Conservation (phyloP, 2,797 vertebrate genomes). For the Aeoliscus strigatus region DNA sequence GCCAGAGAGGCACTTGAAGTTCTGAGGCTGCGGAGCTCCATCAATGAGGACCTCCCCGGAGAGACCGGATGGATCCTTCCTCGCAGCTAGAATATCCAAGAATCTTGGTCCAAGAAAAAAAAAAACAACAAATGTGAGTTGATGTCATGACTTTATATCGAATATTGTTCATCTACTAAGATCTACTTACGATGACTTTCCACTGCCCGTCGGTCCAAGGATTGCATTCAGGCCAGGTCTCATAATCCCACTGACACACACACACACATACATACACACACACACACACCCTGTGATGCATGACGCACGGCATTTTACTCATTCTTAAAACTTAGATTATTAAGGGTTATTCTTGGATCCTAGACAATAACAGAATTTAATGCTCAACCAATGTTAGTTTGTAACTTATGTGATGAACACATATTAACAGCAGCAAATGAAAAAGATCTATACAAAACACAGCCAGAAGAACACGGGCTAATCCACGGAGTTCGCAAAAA, state of each 20-base stretch:
- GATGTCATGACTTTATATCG: not conserved
- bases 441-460: not conserved
- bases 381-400: conserved; percentile 6
- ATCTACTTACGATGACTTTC: conserved; percentile 82
- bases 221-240: conserved; percentile 83
- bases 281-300: too few species aligned
- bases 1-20: conserved; percentile 84
- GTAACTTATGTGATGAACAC: not conserved
- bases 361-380: not conserved
- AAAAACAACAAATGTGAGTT: not conserved
- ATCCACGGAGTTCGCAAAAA: conserved; percentile 30
- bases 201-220: conserved; percentile 79
- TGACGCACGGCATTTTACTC: too few species aligned
- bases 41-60: conserved; percentile 82
- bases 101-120: conserved; percentile 68
- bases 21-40: conserved; percentile 75
- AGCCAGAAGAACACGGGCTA: conserved; percentile 9
- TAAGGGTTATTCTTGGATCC: not conserved
- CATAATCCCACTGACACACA: conserved; percentile 79
- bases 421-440: not conserved
- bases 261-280: too few species aligned
- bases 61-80: conserved; percentile 80
- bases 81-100: conserved; percentile 80
- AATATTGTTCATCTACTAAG: not conserved
- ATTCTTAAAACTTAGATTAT: too few species aligned